Evolutionary conservation across 2,113 vertebrate genomes (phyloP), one percentile per base, ranked within the genome.

Genomic region (Halcyon malimbica): DNA sequence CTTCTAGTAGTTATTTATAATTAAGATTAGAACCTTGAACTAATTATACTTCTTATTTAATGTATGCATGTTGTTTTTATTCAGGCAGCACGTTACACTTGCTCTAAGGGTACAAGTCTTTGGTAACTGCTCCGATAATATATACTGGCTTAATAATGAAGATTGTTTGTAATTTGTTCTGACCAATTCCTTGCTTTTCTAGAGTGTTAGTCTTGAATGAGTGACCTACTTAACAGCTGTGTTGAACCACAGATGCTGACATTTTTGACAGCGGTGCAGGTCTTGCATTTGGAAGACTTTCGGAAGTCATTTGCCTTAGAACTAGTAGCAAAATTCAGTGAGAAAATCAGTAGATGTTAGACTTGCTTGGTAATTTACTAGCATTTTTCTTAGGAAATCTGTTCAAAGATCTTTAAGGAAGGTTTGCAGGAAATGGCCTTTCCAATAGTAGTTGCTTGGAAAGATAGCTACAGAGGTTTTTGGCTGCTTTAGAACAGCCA

Each of bases 1-100:
- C n/a, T 83, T 85, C 60, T 70, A 75, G 89, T 92, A 94, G 77
- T 89, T 94, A 95, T 91, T 87, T 71, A 78, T 87, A 86, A 87
- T 93, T 68, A 85, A 81, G 53, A 83, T 71, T 79, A 63, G 31
- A 92, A 78, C 86, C 51, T 86, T 60, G 46, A 92, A 81, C 70
- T 84, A 94, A 88, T 91, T 81, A 25, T 67, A 62, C 51, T 89
- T 92, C 41, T 90, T 69, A 42, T 68, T 81, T 84, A 68, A 68
- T 67, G 60, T 76, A 25, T 56, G 41, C 33, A 44, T 76, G 23
- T 73, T 90, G 31, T 24, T 87, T 93, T 81, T 90, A 16, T 91
- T 95, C 56, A 81, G 39, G 53, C 29, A 76, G 42, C 20, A 79
- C 35, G 26, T 80, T 64, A 46, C 28, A 2, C 23, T 60, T 63